Evolutionary conservation across 2,113 vertebrate species (phyloP), one percentile per base, ranked within the genome.

Genomic region (Vidua macroura): DNA sequence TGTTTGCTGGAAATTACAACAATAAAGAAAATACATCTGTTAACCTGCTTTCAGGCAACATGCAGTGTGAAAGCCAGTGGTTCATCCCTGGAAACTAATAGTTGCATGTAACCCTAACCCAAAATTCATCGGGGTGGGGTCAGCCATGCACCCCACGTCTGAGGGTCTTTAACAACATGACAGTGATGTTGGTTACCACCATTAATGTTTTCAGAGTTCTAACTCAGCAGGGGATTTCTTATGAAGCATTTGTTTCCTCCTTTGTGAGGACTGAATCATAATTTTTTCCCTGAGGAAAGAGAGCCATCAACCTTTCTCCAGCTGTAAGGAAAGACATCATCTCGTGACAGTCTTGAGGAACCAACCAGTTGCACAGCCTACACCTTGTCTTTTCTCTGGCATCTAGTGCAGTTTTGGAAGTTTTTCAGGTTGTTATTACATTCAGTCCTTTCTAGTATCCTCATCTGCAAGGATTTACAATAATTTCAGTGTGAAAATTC

Each of bases 131-230:
- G 0, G 18, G 18, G 12, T 37, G 37, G 31, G 11, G 13, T 22
- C 0, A 2, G 28, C 44, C 37, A 44, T 1, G 0, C 19, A 23
- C 8, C 21, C 21, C 14, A 11, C 2, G 0, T 68, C 62, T 90
- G 74, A 60, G 25, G 14, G 27, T 81, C 44, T 72, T 55, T 15
- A 73, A 31, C 28, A 63, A 79, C 13, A 14, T 25, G 64, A 30
- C n/a, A 27, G 35, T 63, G 41, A 64, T 20, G 18, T 9, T 69
- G 18, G 27, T 69, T 77, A 69, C 55, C 41, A 62, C 23, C 27
- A 48, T 25, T 43, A 31, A 30, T 28, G 41, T 43, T 58, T 78
- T 70, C 83, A 92, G 78, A 53, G 55, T 78, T 95, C 41, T 69
- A 56, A 43, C 30, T 69, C 78, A 78, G 51, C 39, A n/a, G 58